Percentiles rank a stretch among this genome's conserved stretches.
These are phyloP conservation scores for Pseudorhiza aurosa DNA, from an alignment of 30 jellyfish, hydroid and myxozoan genomes.

Conservation along the genomic window DNA sequence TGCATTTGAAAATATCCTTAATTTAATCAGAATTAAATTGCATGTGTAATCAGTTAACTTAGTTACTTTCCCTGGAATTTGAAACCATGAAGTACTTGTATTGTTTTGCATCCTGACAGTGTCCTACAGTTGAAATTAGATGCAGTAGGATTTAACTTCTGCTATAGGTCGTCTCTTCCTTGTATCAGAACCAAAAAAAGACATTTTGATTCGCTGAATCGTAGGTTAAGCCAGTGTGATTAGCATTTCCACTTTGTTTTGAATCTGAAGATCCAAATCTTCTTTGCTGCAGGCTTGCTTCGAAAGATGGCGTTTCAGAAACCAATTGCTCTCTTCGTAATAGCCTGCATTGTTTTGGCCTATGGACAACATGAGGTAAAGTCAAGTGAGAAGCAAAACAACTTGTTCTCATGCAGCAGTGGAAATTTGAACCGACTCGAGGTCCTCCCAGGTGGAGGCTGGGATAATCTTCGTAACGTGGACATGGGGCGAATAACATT, in stretches of 20 bases:
- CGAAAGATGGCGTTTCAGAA: background rate
- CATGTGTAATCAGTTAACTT: too few relatives aligned
- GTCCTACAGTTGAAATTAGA: too few relatives aligned
- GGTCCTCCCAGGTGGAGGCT: conserved; percentile 87
- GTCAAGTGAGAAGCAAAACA: background rate
- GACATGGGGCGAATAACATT: conserved; percentile 75
- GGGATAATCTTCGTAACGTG: conserved; percentile 83
- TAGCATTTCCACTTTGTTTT: background rate
- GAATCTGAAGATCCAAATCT: background rate
- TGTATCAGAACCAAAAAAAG: too few relatives aligned
- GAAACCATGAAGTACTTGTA: too few relatives aligned
- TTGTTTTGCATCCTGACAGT: too few relatives aligned
- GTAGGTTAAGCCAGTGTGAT: too few relatives aligned
- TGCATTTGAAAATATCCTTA: too few relatives aligned
- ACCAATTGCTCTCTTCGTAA: background rate
- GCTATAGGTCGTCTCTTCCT: too few relatives aligned
- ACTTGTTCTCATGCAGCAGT: conserved; percentile 17
- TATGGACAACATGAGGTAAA: background rate
- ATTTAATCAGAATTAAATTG: too few relatives aligned
- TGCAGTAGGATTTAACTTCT: too few relatives aligned
- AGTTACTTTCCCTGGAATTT: too few relatives aligned
- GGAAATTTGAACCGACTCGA: conserved; percentile 55
- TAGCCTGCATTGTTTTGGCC: background rate
- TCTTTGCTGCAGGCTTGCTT: background rate
- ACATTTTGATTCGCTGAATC: too few relatives aligned